A percentile compares a stretch with the other conserved stretches of the same genome.
Conservation (phyloP, 2,888 invertebrate species). For the Ormia ochracea region DNA sequence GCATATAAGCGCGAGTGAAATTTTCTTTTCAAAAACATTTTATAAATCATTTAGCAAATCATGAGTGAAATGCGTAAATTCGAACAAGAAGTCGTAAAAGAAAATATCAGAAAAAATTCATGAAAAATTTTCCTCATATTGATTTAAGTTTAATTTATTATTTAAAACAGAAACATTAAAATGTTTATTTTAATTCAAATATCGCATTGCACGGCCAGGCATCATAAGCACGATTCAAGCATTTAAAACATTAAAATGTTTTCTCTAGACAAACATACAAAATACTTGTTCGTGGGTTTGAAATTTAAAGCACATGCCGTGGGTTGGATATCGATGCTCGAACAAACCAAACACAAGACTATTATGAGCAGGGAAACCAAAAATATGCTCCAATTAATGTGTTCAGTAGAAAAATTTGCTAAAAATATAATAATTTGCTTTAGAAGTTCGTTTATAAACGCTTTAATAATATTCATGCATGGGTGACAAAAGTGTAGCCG, state of each 20-base stretch:
- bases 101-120: background rate
- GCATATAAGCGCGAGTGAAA: too few species aligned
- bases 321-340: background rate
- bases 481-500: too few species aligned
- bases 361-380: background rate
- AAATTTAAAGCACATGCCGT: slow-evolving; percentile 11
- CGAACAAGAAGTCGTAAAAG: background rate
- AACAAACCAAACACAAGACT: background rate
- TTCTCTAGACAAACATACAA: background rate
- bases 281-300: background rate
- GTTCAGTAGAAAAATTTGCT: too few species aligned
- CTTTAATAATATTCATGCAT: too few species aligned
- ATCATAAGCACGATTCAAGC: slow-evolving; percentile 3
- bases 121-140: background rate
- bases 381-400: too few species aligned
- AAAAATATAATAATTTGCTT: too few species aligned
- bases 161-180: background rate
- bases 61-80: too few species aligned
- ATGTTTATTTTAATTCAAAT: background rate
- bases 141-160: background rate
- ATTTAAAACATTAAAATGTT: background rate
- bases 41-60: too few species aligned
- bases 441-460: too few species aligned
- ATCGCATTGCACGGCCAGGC: background rate
- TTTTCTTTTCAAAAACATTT: too few species aligned